Evolutionary conservation across 2,888 invertebrate genomes (phyloP), one percentile per base, ranked within the genome.

Genomic region (Lasius platythorax): DNA sequence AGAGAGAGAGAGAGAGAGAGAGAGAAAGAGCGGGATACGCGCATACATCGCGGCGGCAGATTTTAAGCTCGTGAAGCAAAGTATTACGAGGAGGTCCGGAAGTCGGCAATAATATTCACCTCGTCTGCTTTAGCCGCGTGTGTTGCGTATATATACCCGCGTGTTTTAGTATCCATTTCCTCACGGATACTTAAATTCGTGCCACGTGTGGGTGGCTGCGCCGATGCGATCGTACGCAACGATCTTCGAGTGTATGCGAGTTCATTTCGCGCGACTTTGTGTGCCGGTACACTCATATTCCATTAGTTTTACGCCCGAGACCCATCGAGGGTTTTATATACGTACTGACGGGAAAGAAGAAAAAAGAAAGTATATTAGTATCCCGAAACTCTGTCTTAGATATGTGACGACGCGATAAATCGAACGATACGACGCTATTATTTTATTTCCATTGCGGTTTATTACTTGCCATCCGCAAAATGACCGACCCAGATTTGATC

Each of bases 291-390:
- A 89, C 30, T 82, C 56, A 85, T 89, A 86, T 87, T 89, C 89
- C 89, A 89, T 89, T 89, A 89, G 89, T 89, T 87, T 89, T 89
- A 89, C 82, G 87, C 82, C 30, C 67, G 28, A 43, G 37, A 53
- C n/a, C 67, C 68, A 61, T 83, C 30, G 72, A 72, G 58, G 68
- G 23, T 23, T 76, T 84, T 68, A 40, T 72, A 70, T 61, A 33
- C 37, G 53, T 12, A 67, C 30, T 43, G 37, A 33, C 30, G 15
- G 50, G 18, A 53, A 37, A 18, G 37, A 6, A 4, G 8, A 66
- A 68, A 18, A 83, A 83, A 78, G 79, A 30, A 56, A 18, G 11
- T 30, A 43, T 37, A 33, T 68, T 56, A 30, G 61, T 30, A 67
- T 61, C 18, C 50, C 64, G 23, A 40, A 70, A 37, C 33, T 37